These are phyloP conservation scores for Ochropacha duplaris DNA, from an alignment of 2,888 invertebrate genomes.

Conservation along the genomic window DNA sequence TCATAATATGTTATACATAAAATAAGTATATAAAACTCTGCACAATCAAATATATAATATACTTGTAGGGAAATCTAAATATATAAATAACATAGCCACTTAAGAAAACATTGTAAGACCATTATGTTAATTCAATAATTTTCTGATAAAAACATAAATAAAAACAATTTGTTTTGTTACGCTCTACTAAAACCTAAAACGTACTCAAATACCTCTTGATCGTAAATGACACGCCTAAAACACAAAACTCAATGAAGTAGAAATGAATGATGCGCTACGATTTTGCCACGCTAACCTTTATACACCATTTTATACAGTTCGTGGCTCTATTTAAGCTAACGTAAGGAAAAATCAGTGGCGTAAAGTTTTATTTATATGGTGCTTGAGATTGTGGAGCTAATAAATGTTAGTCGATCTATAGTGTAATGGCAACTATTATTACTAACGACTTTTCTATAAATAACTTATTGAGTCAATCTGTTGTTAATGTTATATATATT, in stretches of 20 bases:
- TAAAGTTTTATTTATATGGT: conserved; percentile 11
- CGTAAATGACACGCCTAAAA: conserved; percentile 46
- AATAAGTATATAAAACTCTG: no score
- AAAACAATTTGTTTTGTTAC: no score
- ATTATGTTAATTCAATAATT: no score
- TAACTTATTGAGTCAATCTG: neutral
- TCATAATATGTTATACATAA: no score
- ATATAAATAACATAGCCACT: no score
- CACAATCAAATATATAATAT: no score
- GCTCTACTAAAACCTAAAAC: conserved; percentile 19
- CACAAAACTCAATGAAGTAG: conserved; percentile 46
- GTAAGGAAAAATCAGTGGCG: neutral
- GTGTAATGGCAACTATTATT: neutral
- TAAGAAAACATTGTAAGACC: no score
- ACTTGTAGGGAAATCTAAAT: no score
- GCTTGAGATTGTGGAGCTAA: neutral
- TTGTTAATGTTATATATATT: no score
- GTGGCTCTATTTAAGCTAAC: conserved; percentile 14
- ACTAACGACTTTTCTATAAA: neutral
- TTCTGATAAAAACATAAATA: no score
- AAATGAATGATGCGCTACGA: conserved; percentile 48
- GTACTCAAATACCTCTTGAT: conserved; percentile 33
- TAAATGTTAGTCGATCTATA: neutral
- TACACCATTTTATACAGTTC: conserved; percentile 31
- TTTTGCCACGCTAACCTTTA: conserved; percentile 35